Percentiles rank a stretch among this genome's conserved stretches.
phyloP scores from a whole-genome alignment of 1,140 invertebrate species.

The Camponotus floridanus region DNA sequence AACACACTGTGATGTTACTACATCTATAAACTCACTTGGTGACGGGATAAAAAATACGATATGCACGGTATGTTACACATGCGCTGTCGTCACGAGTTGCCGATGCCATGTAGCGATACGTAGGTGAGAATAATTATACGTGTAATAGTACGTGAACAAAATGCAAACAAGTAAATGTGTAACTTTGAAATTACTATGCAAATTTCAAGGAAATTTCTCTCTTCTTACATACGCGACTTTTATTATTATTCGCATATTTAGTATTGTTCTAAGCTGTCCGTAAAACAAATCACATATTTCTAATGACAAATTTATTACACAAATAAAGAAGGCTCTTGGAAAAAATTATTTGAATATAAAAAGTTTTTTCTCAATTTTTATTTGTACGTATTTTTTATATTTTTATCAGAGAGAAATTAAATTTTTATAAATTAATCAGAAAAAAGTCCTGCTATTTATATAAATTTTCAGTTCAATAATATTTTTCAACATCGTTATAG shows the following conservation, averaged over 20 bases:
- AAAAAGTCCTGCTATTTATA: neutral
- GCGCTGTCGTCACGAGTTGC: constrained; percentile 46
- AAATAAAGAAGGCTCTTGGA: neutral
- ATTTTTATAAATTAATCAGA: neutral
- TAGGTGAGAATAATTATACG: constrained; percentile 47
- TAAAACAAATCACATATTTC: neutral
- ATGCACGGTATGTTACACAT: constrained; percentile 38
- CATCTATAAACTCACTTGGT: constrained; percentile 41
- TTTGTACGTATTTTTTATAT: neutral
- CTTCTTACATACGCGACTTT: neutral
- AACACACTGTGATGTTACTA: constrained; percentile 41
- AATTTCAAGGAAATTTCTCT: constrained; percentile 11
- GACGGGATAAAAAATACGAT: constrained; percentile 23
- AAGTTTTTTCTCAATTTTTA: neutral
- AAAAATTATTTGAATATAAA: neutral
- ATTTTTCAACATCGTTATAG: neutral
- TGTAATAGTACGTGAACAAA: constrained; percentile 20
- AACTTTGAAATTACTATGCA: constrained; percentile 46
- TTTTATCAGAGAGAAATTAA: neutral
- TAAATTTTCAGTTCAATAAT: neutral
- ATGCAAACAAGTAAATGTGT: constrained; percentile 20
- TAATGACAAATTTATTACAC: neutral
- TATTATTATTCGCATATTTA: constrained; percentile 37
- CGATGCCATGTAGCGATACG: constrained; percentile 16
- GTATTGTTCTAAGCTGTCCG: constrained; percentile 6